A percentile compares a stretch with the other conserved stretches of the same genome.
phyloP scores from a whole-genome alignment of 2,888 invertebrate species.

The Trachelus stipa region DNA sequence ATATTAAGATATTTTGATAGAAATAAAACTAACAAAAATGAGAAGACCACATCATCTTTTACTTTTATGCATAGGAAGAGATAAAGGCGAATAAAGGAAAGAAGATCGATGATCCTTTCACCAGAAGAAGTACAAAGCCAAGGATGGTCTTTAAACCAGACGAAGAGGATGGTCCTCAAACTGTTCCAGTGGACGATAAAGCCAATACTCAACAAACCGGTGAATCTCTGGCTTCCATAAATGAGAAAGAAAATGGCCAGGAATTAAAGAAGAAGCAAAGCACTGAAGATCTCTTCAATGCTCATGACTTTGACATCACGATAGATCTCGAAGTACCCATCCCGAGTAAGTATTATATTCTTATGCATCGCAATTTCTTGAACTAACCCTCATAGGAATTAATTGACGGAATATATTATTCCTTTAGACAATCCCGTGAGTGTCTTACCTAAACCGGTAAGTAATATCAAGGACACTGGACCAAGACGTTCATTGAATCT shows the following conservation, averaged over 20 bases:
- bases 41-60: constrained; percentile 4
- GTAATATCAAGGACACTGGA: constrained; percentile 81
- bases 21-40: not conserved
- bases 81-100: constrained; percentile 77
- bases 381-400: not conserved
- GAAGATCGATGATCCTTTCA: constrained; percentile 89
- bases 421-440: constrained; percentile 77
- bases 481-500: constrained; percentile 88
- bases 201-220: constrained; percentile 32
- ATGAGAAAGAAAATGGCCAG: constrained; percentile 60
- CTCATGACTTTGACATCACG: constrained; percentile 95
- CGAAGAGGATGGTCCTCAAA: constrained; percentile 51
- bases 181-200: constrained; percentile 32
- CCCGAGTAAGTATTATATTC: constrained; percentile 73
- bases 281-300: constrained; percentile 72
- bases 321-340: constrained; percentile 90
- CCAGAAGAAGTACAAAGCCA: constrained; percentile 88
- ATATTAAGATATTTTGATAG: not conserved
- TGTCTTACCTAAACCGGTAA: constrained; percentile 80
- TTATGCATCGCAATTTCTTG: not conserved
- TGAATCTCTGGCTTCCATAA: constrained; percentile 46
- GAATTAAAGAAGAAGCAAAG: constrained; percentile 57
- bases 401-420: constrained; percentile 34
- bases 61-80: constrained; percentile 48
- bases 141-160: constrained; percentile 84